Evolutionary conservation across 2,113 vertebrate genomes (phyloP), one percentile per base, ranked within the genome.

Genomic region (Rhinoptilus africanus): DNA sequence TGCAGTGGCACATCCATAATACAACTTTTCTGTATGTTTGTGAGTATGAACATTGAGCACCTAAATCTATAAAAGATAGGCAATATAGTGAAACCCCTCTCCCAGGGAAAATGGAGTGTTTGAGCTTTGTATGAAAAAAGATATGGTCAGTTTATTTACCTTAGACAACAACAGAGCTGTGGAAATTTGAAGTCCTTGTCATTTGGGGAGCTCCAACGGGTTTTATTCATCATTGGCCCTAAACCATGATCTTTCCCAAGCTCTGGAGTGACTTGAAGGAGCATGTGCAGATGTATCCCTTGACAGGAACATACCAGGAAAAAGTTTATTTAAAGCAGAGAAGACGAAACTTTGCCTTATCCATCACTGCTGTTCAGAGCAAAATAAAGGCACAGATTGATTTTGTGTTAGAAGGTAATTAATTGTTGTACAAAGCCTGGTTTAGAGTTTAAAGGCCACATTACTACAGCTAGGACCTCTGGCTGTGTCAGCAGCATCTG

Each of bases 351-450:
- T 45, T 76, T 67, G 48, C 71, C 50, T 95, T 92, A 94, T 96
- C 88, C 90, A 87, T 96, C 96, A 96, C 32, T 56, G 85, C 57
- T 71, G 43, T 57, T 59, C 60, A 71, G 53, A 82, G 54, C 0
- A 15, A 73, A 90, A 91, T 41, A 73, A 82, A 74, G 77, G 54
- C 6, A 0, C 43, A 62, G 5, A 97, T 97, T 95, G 96, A 97
- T 97, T 97, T 96, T 97, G 63, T 96, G 97, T 88, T 94, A 24
- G 79, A 56, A 80, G 63, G 78, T 93, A 93, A 97, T 96, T 90
- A 96, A 96, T 96, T 77, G 92, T 66, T 76, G 77, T 79, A 66
- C 83, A 91, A 89, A 91, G 50, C 67, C 45, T 72, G 53, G 59
- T 71, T 81, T 83, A 45, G 90, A 74, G 82, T 89, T 77, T 90